Conservation (phyloP, 2,888 invertebrate species). For the Pilophorus perplexus region DNA sequence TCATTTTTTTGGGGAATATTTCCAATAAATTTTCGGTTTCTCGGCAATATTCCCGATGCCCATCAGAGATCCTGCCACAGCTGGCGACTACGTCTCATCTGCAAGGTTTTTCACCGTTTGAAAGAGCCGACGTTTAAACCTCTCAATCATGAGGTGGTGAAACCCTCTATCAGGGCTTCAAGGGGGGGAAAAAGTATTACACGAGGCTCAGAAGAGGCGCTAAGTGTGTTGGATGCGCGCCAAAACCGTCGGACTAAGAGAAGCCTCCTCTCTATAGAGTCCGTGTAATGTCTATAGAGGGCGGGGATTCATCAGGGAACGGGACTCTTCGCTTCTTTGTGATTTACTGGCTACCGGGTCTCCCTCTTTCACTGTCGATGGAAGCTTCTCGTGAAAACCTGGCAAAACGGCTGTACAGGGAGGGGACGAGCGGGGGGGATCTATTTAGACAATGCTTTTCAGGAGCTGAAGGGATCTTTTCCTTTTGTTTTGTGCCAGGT, state of each 20-base stretch:
- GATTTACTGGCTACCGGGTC: slow-evolving; percentile 29
- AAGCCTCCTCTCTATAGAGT: too few relatives aligned
- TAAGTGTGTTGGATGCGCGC: slow-evolving; percentile 33
- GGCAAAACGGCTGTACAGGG: too few relatives aligned
- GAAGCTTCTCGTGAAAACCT: too few relatives aligned
- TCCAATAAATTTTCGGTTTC: too few relatives aligned
- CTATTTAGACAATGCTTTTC: slow-evolving; percentile 36
- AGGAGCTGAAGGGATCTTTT: background rate
- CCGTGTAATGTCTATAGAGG: too few relatives aligned
- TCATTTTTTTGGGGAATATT: too few relatives aligned
- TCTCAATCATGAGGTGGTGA: too few relatives aligned
- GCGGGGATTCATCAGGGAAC: slow-evolving; percentile 39
- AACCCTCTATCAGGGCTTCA: background rate
- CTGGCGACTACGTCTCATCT: too few relatives aligned
- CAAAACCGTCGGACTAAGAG: slow-evolving; percentile 15
- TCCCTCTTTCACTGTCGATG: slow-evolving; percentile 27
- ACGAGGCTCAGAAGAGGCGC: slow-evolving; percentile 4
- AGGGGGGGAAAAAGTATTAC: slow-evolving; percentile 13
- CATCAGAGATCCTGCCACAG: too few relatives aligned
- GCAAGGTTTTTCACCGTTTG: too few relatives aligned
- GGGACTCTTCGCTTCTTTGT: slow-evolving; percentile 36
- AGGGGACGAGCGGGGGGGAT: slow-evolving; percentile 9
- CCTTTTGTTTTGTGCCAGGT: slow-evolving; percentile 36
- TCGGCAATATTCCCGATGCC: too few relatives aligned
- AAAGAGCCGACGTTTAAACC: too few relatives aligned